Base-by-base conservation (phyloP, 2,888 invertebrate genomes). In the Tetragonisca angustula region DNA sequence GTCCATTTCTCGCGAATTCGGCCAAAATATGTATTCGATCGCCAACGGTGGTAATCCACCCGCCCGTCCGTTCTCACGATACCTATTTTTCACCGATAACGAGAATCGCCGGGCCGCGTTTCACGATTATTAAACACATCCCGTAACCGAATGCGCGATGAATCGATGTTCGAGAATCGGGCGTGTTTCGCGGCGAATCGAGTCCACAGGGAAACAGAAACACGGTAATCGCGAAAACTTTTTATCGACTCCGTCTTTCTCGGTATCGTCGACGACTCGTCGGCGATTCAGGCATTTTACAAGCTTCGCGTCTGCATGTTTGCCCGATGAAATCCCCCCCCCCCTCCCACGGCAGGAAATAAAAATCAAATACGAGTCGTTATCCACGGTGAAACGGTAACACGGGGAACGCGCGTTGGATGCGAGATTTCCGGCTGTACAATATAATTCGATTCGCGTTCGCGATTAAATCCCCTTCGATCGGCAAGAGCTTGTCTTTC, bases 381-480 rank as follows among this genome's bases (percentile, higher is more conserved):
- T 67, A 68, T 68, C n/a, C 27, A 15, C 21, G 43, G 61, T 24
- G 17, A 21, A 62, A 24, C 24, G 61, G 32, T 50, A 76, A 70
- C 56, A 36, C 9, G 9, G 49, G 17, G 19, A 49, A 36, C 36
- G 56, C 15, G 24, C 50, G 56, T 36, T 19, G 27, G 71, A 52
- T n/a, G 19, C 49, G 9, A 70, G 3, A 43, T 32, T 61, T 62
- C 21, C 69, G 21, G n/a, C 36, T 43, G 67, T 59, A 59, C n/a
- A 59, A 13, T 64, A 75, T 85, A 85, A 85, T 84, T 75, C 76
- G 84, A 74, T 84, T 71, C 84, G 59, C 27, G 54, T 62, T 24
- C 43, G 67, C 84, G 72, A 84, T 85, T 77, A 84, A 85, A 84
- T 77, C 84, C 69, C 59, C 61, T 61, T 61, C 21, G 64, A 74